Conservation (phyloP, 2,797 vertebrate genomes). For the Anguilla anguilla region DNA sequence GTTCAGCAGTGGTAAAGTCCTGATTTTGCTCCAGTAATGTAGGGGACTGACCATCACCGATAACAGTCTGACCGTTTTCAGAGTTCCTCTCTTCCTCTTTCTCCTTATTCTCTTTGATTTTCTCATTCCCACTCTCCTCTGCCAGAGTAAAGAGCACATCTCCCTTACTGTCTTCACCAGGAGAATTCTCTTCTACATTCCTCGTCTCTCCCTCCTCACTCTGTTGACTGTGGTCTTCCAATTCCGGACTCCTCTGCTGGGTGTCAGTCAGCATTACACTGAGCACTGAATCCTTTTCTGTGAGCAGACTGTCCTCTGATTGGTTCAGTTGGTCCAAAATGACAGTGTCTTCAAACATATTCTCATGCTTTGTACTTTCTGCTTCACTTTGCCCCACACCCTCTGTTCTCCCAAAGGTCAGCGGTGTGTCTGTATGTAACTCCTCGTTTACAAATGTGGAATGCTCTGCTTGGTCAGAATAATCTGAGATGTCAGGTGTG, state of each 20-base stretch:
- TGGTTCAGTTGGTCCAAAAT: background rate
- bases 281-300: background rate
- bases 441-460: background rate
- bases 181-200: background rate
- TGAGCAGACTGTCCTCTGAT: background rate
- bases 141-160: conserved; percentile 5
- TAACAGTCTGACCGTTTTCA: background rate
- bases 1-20: background rate
- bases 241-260: background rate
- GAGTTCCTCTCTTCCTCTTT: background rate
- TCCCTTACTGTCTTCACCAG: too few relatives aligned
- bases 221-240: background rate
- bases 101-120: too few relatives aligned
- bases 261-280: background rate
- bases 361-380: background rate
- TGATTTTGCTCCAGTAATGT: background rate
- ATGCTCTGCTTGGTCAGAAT: background rate
- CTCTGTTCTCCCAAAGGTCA: background rate
- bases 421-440: background rate
- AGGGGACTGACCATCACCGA: background rate
- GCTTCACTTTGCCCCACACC: too few relatives aligned
- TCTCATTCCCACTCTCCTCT: background rate
- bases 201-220: background rate
- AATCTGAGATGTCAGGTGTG: conserved; percentile 24
- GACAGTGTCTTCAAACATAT: background rate